These are phyloP conservation scores for Chrysolina oricalcia DNA, from an alignment of 2,888 invertebrate species.

Conservation along the genomic window DNA sequence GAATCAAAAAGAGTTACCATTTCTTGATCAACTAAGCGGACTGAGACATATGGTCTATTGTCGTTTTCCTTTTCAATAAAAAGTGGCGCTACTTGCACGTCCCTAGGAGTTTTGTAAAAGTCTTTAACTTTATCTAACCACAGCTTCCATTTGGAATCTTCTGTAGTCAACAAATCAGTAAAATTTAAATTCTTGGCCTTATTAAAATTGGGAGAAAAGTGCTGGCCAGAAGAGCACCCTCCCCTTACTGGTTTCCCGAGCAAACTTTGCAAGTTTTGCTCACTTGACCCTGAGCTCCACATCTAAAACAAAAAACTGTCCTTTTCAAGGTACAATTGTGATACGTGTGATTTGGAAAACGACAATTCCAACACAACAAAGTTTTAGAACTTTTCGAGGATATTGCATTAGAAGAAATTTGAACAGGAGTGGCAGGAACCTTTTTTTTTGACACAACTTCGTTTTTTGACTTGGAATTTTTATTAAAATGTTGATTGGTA, in stretches of 20 bases:
- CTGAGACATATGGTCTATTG: neutral
- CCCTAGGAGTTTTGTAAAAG: no score
- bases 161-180: neutral
- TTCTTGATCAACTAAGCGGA: neutral
- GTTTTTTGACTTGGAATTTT: no score
- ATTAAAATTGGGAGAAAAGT: neutral
- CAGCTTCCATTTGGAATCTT: neutral
- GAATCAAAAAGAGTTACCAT: neutral
- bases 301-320: neutral
- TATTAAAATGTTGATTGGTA: no score
- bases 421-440: no score
- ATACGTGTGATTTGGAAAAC: neutral
- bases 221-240: neutral
- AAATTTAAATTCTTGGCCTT: neutral
- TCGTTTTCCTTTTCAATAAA: neutral
- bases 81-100: neutral
- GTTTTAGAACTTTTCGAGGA: neutral
- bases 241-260: neutral
- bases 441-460: neutral
- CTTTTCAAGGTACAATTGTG: neutral
- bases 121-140: neutral
- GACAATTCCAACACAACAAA: conserved; percentile 1
- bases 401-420: neutral
- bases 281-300: neutral
- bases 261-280: neutral